Evolutionary conservation across 2,888 invertebrate genomes (phyloP).

Genomic region (Plutella xylostella): DNA sequence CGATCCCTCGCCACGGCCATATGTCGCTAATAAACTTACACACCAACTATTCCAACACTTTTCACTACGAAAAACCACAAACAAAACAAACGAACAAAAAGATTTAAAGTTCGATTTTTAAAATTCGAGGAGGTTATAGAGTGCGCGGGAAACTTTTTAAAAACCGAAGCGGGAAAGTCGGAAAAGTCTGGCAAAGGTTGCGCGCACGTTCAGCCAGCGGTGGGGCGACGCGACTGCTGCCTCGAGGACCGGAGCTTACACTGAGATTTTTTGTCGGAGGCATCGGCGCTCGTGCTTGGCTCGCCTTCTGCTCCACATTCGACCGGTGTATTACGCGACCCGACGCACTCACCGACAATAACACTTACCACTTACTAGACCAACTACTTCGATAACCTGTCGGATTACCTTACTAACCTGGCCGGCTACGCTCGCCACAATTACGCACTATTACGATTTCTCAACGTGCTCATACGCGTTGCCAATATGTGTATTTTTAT

Average conservation of each 20-base stretch:
- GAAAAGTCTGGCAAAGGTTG: not conserved
- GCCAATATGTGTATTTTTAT: slow-evolving; percentile 1
- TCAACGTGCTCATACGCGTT: slow-evolving; percentile 25
- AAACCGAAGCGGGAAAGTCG: slow-evolving; percentile 17
- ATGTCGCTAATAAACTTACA: slow-evolving; percentile 56
- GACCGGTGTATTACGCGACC: slow-evolving; percentile 58
- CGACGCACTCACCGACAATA: slow-evolving; percentile 27
- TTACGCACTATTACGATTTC: slow-evolving; percentile 43
- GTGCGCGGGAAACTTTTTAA: slow-evolving; percentile 19
- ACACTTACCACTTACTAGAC: slow-evolving; percentile 28
- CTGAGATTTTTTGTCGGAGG: slow-evolving; percentile 68
- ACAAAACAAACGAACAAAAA: not conserved
- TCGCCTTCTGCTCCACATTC: slow-evolving; percentile 60
- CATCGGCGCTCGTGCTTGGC: too few relatives aligned
- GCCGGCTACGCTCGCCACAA: slow-evolving; percentile 41
- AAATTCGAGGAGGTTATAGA: not conserved
- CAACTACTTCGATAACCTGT: slow-evolving; percentile 36
- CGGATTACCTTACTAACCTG: slow-evolving; percentile 47
- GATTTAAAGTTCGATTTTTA: too few relatives aligned
- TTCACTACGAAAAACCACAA: slow-evolving; percentile 37
- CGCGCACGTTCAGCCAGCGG: slow-evolving; percentile 16
- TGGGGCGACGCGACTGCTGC: slow-evolving; percentile 56
- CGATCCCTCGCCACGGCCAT: slow-evolving; percentile 55
- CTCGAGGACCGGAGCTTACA: slow-evolving; percentile 58
- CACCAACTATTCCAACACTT: slow-evolving; percentile 43